Evolutionary conservation across 2,888 invertebrate genomes (phyloP), one percentile per base, ranked within the genome.

Genomic region (Apoderus coryli): DNA sequence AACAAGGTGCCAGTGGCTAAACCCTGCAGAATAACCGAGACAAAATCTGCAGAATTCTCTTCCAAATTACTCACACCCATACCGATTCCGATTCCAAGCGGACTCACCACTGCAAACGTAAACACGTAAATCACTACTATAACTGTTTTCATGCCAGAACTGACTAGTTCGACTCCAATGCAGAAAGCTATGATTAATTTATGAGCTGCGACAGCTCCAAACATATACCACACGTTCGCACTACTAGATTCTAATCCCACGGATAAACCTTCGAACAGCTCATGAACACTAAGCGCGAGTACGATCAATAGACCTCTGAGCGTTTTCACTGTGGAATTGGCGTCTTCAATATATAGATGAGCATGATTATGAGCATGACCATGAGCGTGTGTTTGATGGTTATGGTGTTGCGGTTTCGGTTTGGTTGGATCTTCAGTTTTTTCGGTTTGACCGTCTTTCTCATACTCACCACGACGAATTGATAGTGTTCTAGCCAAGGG

Each of bases 1-100:
- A 95, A 61, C 24, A 95, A 69, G 0, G 93, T 93, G 9, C 93
- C 95, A 25, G 84, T 77, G 0, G 93, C 92, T 34, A 93, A 59
- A 3, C 89, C 90, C 63, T 92, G 81, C 9, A 72, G 57, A 7
- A 77, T 62, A 23, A 74, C 73, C 1, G 76, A 73, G 10, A 69
- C 61, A 4, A 77, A 60, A 11, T 67, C 71, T 2, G 70, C 68
- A 0, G 69, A 60, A 1, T 67, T 64, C 1, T 65, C 65, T 27
- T 64, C 57, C 2, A 65, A 65, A 25, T 69, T 70, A 13, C 71
- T 72, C 22, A 80, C 57, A 2, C 69, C 53, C 36, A 82, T 67
- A 13, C 78, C 80, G 35, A 81, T 71, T 4, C 76, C 81, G 30
- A 81, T 79, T 13, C 84, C 85, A 41, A 82, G 44, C 0, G 85